Base-by-base conservation (phyloP, 2,797 vertebrate species). In the Cuniculus paca region DNA sequence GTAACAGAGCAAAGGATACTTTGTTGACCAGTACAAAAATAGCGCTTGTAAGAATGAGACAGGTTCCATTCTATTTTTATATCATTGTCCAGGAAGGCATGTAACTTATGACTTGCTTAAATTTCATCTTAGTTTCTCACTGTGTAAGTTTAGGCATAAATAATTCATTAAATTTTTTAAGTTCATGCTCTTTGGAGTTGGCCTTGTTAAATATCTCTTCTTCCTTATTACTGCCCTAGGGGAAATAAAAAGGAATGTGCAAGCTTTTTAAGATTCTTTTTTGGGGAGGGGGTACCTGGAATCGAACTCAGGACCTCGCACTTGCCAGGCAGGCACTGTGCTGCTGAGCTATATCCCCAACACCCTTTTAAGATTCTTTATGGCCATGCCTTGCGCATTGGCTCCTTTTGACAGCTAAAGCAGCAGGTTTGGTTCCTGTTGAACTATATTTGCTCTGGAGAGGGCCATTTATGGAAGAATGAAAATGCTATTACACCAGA, bases 391-490 rank as follows among this genome's bases (percentile, higher is more conserved):
- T 95, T 75, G 60, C 97, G 98, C 97, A 90, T 50, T 97, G 96
- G 97, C 93, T 9, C 19, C 60, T 94, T 93, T 97, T 77, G 48
- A 74, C 97, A 83, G 95, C 93, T 95, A 86, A 97, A 98, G 90
- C 90, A n/a, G 50, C 80, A 97, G 97, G 96, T 98, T 98, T 97
- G 88, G 98, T 99, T 99, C 98, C 98, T 98, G 96, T 97, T 97
- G 98, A 98, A 97, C 97, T 98, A 48, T 97, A 96, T 92, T 12
- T 72, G 91, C 96, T 97, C 96, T 98, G 86, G 0, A 0, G 85
- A 98, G 74, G 86, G 75, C 98, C 99, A 98, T 99, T 98, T 99
- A 99, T 98, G 99, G 99, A 98, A 99, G 98, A 98, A 98, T 98
- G 83, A 98, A 97, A 95, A 94, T 96, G 97, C 97, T 97, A 90